These are phyloP conservation scores for Dastarcus helophoroides DNA, from an alignment of 2,888 invertebrate species.

Conservation along the genomic window DNA sequence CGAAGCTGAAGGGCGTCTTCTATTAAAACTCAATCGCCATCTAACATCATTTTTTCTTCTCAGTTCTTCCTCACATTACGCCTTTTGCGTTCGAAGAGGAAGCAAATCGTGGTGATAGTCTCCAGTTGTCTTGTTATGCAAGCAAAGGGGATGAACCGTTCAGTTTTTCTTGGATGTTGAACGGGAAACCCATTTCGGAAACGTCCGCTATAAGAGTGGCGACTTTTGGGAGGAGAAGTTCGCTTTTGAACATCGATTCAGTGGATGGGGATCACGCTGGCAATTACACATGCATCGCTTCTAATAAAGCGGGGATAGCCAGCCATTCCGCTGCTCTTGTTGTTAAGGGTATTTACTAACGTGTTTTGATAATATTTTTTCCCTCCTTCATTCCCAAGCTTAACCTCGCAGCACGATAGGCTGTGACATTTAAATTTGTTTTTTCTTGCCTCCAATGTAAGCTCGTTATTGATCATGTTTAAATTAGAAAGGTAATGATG, in stretches of 20 bases:
- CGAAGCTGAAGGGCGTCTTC: no score
- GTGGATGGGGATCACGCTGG: slow-evolving; percentile 39
- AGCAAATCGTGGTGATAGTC: slow-evolving; percentile 54
- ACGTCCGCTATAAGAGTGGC: slow-evolving; percentile 16
- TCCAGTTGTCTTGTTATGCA: slow-evolving; percentile 57
- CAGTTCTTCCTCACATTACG: slow-evolving; percentile 64
- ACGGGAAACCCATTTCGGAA: slow-evolving; percentile 43
- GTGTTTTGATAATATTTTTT: no score
- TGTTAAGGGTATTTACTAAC: slow-evolving; percentile 71
- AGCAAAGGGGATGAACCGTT: slow-evolving; percentile 60
- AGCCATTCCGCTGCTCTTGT: slow-evolving; percentile 56
- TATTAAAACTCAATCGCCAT: neutral
- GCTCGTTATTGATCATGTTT: no score
- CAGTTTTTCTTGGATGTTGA: slow-evolving; percentile 58
- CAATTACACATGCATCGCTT: slow-evolving; percentile 58
- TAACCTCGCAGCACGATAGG: no score
- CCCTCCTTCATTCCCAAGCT: no score
- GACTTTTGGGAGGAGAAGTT: slow-evolving; percentile 35
- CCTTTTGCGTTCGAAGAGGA: slow-evolving; percentile 35
- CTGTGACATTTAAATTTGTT: no score
- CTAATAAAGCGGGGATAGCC: slow-evolving; percentile 56
- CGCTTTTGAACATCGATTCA: slow-evolving; percentile 37
- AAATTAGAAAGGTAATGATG: no score
- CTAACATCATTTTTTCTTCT: slow-evolving; percentile 15
- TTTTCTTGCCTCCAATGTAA: no score